Base-by-base conservation (phyloP, 2,113 vertebrate species). In the Ochotona princeps region DNA sequence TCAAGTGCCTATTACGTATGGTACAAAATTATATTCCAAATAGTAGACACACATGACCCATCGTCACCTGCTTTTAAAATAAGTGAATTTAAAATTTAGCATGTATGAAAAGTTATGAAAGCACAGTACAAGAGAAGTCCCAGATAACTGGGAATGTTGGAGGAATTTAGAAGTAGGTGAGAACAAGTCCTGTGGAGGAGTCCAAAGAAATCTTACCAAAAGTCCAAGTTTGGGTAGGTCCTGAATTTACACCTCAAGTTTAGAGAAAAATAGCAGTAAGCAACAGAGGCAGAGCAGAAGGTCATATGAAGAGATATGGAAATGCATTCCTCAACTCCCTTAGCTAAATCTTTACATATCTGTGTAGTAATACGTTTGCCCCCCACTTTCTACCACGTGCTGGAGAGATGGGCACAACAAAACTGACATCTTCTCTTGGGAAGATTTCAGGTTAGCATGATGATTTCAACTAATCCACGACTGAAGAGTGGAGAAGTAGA, bases 321-420 rank as follows among this genome's bases (percentile, higher is more conserved):
- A 49, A 66, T 35, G 21, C 13, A 49, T 80, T 63, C 75, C 15
- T 78, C 70, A 51, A 9, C 80, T 75, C 72, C 67, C 38, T 73
- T 38, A 44, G 9, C 93, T 75, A 51, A 76, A 67, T 91, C 38
- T 47, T 57, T 61, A 94, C 35, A 11, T 91, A 87, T 78, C 82
- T 83, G 60, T 57, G 17, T 25, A 66, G 5, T 5, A n/a, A 81
- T 21, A 11, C 5, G 1, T 8, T 44, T 18, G 14, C 30, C 3
- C 2, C 54, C 21, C n/a, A 66, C 20, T 2, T 51, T 88, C 63
- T 66, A 2, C 61, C 80, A 81, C 75, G 30, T 61, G 47, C 47
- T 83, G 14, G 49, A 73, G 21, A 32, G 8, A n/a, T 5, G 17
- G 8, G 57, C 10, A 11, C 25, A 23, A 7, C 0, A 32, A 61